Conservation (phyloP, 2,888 invertebrate genomes). For the Drosophila multiciliata region DNA sequence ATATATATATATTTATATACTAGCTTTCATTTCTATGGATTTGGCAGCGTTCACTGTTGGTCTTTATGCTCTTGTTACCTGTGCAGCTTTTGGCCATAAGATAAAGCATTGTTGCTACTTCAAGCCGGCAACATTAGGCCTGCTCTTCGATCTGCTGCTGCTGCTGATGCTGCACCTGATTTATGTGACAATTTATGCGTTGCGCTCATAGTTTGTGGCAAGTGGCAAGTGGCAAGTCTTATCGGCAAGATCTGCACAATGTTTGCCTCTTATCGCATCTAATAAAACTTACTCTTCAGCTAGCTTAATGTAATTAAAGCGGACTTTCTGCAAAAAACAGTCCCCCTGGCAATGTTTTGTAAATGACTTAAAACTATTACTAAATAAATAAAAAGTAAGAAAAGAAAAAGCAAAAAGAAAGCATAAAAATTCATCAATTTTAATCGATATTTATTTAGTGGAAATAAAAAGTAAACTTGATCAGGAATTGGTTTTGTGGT, state of each 20-base stretch:
- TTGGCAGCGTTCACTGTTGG: slow-evolving; percentile 6
- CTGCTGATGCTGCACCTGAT: slow-evolving; percentile 30
- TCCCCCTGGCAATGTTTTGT: background rate
- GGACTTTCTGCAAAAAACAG: background rate
- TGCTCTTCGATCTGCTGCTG: slow-evolving; percentile 38
- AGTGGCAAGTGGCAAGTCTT: slow-evolving; percentile 29
- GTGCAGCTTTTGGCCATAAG: slow-evolving; percentile 21
- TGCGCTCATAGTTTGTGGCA: slow-evolving; percentile 49
- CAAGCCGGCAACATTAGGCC: slow-evolving; percentile 42
- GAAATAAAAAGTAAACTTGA: background rate
- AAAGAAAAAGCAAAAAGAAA: background rate
- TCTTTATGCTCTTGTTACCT: slow-evolving; percentile 21
- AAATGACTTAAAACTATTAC: too few relatives aligned
- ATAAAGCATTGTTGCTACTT: slow-evolving; percentile 46
- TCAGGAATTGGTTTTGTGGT: background rate
- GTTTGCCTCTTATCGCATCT: slow-evolving; percentile 29
- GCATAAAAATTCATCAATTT: background rate
- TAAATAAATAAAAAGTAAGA: background rate
- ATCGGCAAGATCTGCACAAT: slow-evolving; percentile 35
- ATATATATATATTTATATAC: background rate
- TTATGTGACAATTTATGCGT: slow-evolving; percentile 50
- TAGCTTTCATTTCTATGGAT: slow-evolving; percentile 3
- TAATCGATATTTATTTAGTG: background rate
- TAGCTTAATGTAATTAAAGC: background rate
- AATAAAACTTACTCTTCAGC: background rate